Percentiles rank a stretch among this genome's conserved stretches.
Conservation (phyloP, 2,113 vertebrate species). For the Artemisiospiza belli region DNA sequence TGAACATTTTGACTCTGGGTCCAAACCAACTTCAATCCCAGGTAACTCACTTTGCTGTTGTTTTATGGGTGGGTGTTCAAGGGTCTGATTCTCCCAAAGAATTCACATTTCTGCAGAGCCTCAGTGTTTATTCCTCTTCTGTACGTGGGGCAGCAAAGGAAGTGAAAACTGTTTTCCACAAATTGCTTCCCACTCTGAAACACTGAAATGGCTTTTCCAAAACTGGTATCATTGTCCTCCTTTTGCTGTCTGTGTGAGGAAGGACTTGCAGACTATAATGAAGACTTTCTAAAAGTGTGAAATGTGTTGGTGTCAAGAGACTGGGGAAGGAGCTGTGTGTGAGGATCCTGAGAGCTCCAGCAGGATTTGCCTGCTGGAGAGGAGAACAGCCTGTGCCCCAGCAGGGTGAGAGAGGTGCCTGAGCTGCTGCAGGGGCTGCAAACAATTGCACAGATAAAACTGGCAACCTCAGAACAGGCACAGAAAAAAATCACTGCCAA, state of each 20-base stretch:
- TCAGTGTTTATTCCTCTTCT: background rate
- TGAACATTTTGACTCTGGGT: background rate
- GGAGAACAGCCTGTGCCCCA: background rate
- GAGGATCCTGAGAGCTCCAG: background rate
- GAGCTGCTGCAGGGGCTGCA: background rate
- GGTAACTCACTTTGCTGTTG: background rate
- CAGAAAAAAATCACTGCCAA: background rate
- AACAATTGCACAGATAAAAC: background rate
- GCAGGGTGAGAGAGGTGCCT: background rate
- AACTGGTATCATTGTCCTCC: background rate
- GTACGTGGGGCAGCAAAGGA: background rate
- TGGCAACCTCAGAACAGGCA: background rate
- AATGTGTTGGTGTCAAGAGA: background rate
- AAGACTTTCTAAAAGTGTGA: background rate
- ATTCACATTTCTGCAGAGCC: background rate
- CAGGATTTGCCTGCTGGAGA: background rate
- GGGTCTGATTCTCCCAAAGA: background rate
- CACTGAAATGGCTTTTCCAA: background rate
- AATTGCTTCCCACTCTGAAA: background rate
- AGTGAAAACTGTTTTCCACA: background rate
- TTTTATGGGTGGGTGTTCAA: background rate
- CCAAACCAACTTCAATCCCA: background rate
- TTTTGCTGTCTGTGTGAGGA: background rate
- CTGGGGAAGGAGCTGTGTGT: background rate
- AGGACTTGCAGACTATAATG: background rate